Conservation (phyloP, 2,888 invertebrate species). For the Drosophila neutralis region DNA sequence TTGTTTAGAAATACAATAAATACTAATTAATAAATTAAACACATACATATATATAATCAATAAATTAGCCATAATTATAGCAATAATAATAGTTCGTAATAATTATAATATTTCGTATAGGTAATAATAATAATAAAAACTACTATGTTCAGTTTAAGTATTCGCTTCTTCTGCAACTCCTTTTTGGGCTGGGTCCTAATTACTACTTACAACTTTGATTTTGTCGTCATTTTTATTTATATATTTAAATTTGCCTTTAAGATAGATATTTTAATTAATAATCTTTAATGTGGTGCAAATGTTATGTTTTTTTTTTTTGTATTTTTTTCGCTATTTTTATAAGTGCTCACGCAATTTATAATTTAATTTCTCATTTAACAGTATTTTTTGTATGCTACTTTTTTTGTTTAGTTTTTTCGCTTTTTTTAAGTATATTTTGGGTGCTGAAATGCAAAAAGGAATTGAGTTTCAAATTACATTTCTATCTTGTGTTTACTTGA, state of each 20-base stretch:
- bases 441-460: conserved; percentile 39
- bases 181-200: conserved; percentile 42
- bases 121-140: conserved; percentile 59
- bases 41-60: conserved; percentile 55
- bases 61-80: conserved; percentile 68
- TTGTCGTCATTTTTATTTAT: conserved; percentile 18
- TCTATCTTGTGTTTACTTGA: conserved; percentile 47
- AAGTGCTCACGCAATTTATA: conserved; percentile 36
- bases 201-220: conserved; percentile 58
- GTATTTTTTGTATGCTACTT: neutral
- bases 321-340: conserved; percentile 10
- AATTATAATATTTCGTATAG: conserved; percentile 31
- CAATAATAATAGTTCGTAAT: conserved; percentile 45
- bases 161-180: conserved; percentile 5
- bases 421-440: conserved; percentile 3
- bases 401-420: neutral
- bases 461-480: conserved; percentile 33
- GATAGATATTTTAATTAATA: conserved; percentile 31
- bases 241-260: conserved; percentile 14
- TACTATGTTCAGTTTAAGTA: conserved; percentile 74
- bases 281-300: conserved; percentile 43
- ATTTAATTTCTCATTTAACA: conserved; percentile 30
- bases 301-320: neutral
- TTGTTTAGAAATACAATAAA: conserved; percentile 77
- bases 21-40: conserved; percentile 82